Conservation (phyloP, 2,888 invertebrate species). For the Rhogogaster chlorosoma region DNA sequence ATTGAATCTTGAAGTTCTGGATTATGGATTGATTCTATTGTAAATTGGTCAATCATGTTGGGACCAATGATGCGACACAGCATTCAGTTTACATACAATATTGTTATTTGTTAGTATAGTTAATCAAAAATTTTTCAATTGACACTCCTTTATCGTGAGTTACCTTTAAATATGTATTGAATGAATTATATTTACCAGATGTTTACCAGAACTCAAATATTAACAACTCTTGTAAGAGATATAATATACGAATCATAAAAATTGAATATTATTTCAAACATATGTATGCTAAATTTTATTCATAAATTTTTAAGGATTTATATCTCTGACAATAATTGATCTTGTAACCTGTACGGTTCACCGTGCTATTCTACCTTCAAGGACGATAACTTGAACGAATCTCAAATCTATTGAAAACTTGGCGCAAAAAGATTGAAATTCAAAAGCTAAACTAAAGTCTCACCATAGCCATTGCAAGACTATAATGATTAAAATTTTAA, state of each 20-base stretch:
- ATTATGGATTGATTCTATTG: background rate
- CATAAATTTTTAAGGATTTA: background rate
- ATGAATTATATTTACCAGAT: background rate
- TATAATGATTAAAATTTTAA: too few relatives aligned
- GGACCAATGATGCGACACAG: conserved; percentile 9
- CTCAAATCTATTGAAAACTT: background rate
- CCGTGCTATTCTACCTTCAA: background rate
- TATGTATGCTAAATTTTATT: background rate
- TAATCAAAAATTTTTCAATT: background rate
- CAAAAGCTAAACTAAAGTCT: background rate
- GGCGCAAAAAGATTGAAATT: background rate
- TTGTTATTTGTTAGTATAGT: conserved; percentile 22
- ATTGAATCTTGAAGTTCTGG: background rate
- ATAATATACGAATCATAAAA: background rate
- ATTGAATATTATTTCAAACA: background rate
- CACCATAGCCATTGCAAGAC: too few relatives aligned
- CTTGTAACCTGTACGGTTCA: background rate
- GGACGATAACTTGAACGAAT: too few relatives aligned
- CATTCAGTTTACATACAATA: conserved; percentile 16
- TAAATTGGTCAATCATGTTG: background rate
- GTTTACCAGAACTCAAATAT: background rate
- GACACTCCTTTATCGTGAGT: background rate
- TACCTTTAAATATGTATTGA: background rate
- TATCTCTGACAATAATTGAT: background rate
- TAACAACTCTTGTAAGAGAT: background rate